Conservation (phyloP, 2,113 vertebrate species). For the Puffinus mauretanicus region DNA sequence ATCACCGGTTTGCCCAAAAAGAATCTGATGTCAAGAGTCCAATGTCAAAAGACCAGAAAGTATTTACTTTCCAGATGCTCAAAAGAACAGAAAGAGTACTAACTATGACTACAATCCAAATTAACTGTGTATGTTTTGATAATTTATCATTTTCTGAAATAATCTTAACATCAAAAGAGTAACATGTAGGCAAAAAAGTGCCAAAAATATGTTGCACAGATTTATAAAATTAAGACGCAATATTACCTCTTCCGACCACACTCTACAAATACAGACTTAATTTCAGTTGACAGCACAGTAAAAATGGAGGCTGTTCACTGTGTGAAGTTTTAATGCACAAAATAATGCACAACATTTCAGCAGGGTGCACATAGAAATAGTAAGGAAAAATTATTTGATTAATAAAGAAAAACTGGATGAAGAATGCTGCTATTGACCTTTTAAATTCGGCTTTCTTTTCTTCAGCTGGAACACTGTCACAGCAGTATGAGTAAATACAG, state of each 20-base stretch:
- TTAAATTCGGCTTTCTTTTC: background rate
- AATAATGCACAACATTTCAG: background rate
- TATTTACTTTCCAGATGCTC: background rate
- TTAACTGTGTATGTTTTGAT: background rate
- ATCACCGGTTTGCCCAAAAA: background rate
- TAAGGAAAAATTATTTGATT: background rate
- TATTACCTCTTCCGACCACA: background rate
- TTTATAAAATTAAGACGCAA: background rate
- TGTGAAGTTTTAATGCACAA: background rate
- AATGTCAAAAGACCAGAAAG: background rate
- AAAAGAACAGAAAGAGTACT: background rate
- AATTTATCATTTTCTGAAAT: background rate
- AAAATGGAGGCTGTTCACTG: background rate
- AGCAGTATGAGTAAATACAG: background rate
- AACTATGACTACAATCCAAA: background rate
- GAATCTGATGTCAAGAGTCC: background rate
- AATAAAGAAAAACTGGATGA: background rate
- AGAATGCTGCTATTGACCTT: background rate
- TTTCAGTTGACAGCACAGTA: background rate
- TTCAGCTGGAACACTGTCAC: background rate
- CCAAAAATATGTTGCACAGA: background rate
- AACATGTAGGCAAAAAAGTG: background rate
- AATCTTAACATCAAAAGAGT: background rate
- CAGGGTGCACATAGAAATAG: background rate
- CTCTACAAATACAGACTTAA: background rate